Conservation (phyloP, 2,888 invertebrate genomes). For the Stenodera caucasica region DNA sequence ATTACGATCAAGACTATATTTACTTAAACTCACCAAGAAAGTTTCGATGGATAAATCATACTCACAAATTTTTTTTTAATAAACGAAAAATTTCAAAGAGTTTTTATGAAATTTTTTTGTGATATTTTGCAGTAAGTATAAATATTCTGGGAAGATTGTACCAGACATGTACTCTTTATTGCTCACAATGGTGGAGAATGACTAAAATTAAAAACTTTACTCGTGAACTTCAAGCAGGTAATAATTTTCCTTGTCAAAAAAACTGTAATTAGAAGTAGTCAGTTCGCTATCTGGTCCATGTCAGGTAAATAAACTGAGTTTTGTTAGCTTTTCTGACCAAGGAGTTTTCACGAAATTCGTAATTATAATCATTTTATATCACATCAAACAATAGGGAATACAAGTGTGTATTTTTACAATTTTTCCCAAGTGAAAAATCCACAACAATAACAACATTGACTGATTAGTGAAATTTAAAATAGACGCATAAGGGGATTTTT, state of each 20-base stretch:
- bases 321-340: neutral
- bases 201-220: neutral
- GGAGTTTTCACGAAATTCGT: neutral
- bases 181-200: neutral
- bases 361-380: neutral
- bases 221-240: neutral
- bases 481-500: neutral
- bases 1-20: too few species aligned
- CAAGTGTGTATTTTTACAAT: neutral
- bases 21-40: too few species aligned
- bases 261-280: neutral
- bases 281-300: neutral
- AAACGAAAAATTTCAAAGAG: neutral
- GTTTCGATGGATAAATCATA: neutral
- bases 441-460: neutral
- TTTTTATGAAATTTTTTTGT: neutral
- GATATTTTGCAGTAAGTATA: neutral
- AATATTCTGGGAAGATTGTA: neutral
- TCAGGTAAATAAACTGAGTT: neutral
- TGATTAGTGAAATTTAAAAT: neutral
- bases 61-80: neutral
- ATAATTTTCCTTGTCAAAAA: neutral
- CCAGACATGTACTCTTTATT: neutral
- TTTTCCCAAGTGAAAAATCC: neutral
- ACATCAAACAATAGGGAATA: conserved; percentile 15